Evolutionary conservation across 2,797 vertebrate genomes (phyloP).

Genomic region (Manis pentadactyla): DNA sequence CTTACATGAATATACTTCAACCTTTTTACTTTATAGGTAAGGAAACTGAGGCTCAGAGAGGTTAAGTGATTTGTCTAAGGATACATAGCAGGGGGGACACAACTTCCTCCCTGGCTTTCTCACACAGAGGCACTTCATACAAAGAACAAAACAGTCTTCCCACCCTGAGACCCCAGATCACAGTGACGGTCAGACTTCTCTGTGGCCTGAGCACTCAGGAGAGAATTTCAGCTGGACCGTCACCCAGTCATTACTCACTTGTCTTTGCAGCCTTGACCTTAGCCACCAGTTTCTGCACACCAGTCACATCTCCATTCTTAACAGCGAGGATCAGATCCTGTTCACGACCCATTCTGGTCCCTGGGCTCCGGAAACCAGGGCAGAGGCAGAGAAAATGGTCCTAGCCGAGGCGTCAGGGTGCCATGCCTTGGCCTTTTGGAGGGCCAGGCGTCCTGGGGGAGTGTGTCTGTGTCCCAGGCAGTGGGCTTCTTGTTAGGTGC

Average conservation of each 20-base stretch:
- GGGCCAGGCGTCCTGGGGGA: not conserved
- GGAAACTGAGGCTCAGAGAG: not conserved
- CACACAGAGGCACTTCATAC: not conserved
- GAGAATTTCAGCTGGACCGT: not conserved
- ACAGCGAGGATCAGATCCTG: conserved; percentile 90
- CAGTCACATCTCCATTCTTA: conserved; percentile 88
- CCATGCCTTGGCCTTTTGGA: conserved; percentile 58
- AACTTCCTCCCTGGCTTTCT: not conserved
- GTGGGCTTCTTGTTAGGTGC: not conserved
- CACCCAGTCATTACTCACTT: conserved; percentile 85
- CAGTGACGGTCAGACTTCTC: not conserved
- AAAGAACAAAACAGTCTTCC: not conserved
- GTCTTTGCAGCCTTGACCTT: conserved; percentile 89
- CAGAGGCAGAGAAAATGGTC: not conserved
- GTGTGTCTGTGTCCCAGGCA: not conserved
- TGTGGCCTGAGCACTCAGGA: not conserved
- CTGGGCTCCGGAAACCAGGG: conserved; percentile 27
- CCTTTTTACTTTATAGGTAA: not conserved
- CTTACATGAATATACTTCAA: not conserved
- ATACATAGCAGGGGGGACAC: not conserved
- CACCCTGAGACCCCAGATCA: not conserved
- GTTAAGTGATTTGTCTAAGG: not conserved
- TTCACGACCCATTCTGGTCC: conserved; percentile 88
- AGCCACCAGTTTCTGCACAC: conserved; percentile 89
- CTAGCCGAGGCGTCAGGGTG: conserved; percentile 40